A percentile compares a stretch with the other conserved stretches of the same genome.
phyloP scores from a whole-genome alignment of 2,888 invertebrate genomes.

The Kryphioiulus occultus region DNA sequence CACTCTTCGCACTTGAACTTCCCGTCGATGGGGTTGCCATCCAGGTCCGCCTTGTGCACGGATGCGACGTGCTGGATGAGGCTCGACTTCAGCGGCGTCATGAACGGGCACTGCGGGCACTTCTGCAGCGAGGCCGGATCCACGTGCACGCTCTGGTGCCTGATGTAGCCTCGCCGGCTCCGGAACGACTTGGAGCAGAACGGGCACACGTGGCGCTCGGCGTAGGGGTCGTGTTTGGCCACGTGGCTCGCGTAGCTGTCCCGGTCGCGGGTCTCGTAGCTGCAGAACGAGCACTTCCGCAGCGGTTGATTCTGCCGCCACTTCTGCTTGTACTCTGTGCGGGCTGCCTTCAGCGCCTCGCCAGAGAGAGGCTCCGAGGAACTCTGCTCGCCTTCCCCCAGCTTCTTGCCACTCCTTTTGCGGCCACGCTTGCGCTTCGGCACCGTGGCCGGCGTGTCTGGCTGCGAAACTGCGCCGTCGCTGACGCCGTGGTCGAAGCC shows the following conservation, averaged over 20 bases:
- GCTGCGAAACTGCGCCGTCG: not conserved
- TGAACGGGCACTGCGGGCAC: slow-evolving; percentile 56
- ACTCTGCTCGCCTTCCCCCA: not conserved
- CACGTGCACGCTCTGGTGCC: slow-evolving; percentile 54
- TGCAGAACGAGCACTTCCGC: slow-evolving; percentile 41
- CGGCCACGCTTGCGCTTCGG: slow-evolving; percentile 21
- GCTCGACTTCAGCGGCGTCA: slow-evolving; percentile 57
- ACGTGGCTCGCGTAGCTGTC: slow-evolving; percentile 46
- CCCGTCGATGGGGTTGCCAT: slow-evolving; percentile 56
- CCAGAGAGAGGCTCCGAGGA: not conserved
- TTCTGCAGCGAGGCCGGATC: slow-evolving; percentile 50
- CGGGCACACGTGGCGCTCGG: slow-evolving; percentile 52
- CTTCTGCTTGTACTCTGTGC: slow-evolving; percentile 44
- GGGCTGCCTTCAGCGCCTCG: not conserved
- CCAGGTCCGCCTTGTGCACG: slow-evolving; percentile 56
- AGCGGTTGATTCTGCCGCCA: slow-evolving; percentile 48
- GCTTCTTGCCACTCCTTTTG: not conserved
- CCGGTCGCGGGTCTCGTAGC: slow-evolving; percentile 43
- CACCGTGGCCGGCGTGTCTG: not conserved
- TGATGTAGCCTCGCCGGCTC: slow-evolving; percentile 57
- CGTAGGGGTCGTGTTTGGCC: slow-evolving; percentile 41
- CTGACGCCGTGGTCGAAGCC: not conserved
- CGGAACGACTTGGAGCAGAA: slow-evolving; percentile 56
- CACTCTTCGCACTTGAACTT: slow-evolving; percentile 52
- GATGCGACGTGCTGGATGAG: slow-evolving; percentile 57